Conservation (phyloP, 2,113 vertebrate genomes). For the Ovis canadensis region DNA sequence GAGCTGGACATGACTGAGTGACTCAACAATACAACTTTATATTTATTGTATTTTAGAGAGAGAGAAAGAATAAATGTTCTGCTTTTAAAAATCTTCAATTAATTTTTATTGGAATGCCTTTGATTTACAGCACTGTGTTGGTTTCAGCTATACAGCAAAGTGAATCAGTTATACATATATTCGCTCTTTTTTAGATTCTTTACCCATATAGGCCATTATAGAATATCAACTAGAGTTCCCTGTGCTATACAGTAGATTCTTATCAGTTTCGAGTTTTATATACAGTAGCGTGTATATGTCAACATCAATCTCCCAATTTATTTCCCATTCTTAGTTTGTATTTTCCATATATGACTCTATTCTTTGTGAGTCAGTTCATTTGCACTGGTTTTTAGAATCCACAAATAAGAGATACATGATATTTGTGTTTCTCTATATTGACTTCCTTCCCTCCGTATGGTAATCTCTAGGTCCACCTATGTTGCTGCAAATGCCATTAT, state of each 20-base stretch:
- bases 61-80: neutral
- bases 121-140: neutral
- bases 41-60: neutral
- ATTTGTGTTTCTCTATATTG: neutral
- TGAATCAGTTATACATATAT: neutral
- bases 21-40: neutral
- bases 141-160: neutral
- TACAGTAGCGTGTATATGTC: neutral
- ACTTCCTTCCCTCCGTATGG: neutral
- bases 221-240: neutral
- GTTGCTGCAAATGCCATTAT: neutral
- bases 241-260: neutral
- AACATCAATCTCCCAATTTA: neutral
- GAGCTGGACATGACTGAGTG: neutral
- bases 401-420: neutral
- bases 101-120: neutral
- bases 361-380: neutral
- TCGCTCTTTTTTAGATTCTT: neutral
- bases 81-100: neutral
- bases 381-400: neutral
- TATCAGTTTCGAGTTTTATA: neutral
- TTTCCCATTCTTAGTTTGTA: neutral
- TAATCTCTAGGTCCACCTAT: neutral
- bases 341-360: neutral
- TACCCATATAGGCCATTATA: neutral